These are phyloP conservation scores for Danionella dracula DNA, from an alignment of 2,797 vertebrate species.

Conservation along the genomic window DNA sequence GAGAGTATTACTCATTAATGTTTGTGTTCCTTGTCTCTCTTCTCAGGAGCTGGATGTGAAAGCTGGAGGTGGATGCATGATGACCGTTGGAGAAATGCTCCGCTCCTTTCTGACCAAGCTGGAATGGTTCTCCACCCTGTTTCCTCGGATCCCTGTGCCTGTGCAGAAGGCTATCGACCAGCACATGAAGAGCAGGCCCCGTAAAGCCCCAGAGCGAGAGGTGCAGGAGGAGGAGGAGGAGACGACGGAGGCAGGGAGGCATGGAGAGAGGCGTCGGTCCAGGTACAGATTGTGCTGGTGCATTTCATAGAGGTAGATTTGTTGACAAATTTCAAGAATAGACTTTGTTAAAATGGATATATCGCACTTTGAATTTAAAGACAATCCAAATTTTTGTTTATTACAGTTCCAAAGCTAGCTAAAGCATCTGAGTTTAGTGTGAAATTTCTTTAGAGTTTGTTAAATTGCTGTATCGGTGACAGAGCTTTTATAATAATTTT, in stretches of 20 bases:
- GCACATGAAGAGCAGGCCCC: slow-evolving; percentile 91
- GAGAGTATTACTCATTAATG: background rate
- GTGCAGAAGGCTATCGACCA: slow-evolving; percentile 97
- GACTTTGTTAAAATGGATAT: too few species aligned
- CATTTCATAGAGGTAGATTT: too few species aligned
- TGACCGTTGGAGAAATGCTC: slow-evolving; percentile 97
- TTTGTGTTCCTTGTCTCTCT: slow-evolving; percentile 27
- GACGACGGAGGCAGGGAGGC: slow-evolving; percentile 67
- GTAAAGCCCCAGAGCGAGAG: slow-evolving; percentile 83
- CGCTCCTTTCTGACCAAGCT: slow-evolving; percentile 97
- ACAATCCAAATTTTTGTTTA: too few species aligned
- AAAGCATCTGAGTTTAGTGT: too few species aligned
- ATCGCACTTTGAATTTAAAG: too few species aligned
- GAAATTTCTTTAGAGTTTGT: too few species aligned
- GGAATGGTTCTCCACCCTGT: slow-evolving; percentile 98
- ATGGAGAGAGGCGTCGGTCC: slow-evolving; percentile 80
- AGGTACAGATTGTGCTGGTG: too few species aligned
- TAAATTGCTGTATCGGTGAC: too few species aligned
- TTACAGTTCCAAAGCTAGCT: too few species aligned
- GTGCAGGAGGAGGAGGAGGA: slow-evolving; percentile 73
- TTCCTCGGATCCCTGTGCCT: slow-evolving; percentile 96
- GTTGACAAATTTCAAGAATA: too few species aligned
- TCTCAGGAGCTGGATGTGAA: slow-evolving; percentile 98
- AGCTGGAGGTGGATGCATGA: slow-evolving; percentile 94
- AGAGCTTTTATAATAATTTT: too few species aligned